Conservation (phyloP, 2,888 invertebrate genomes). For the Spilosoma lubricipeda region DNA sequence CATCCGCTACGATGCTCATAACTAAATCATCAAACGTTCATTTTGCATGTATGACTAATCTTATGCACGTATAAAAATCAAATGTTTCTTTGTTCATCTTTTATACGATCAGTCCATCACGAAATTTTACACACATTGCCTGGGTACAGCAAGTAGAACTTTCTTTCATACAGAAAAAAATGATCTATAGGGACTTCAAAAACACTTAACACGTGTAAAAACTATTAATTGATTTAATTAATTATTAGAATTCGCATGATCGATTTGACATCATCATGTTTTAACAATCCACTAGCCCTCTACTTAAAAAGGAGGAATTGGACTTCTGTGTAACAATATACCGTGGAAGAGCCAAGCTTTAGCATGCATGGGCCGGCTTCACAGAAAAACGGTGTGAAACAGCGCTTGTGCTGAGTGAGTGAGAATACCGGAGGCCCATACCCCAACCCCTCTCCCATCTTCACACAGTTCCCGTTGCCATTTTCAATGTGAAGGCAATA, state of each 20-base stretch:
- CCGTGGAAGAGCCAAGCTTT: no score
- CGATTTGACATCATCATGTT: background rate
- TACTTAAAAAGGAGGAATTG: no score
- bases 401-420: no score
- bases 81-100: background rate
- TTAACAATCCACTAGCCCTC: no score
- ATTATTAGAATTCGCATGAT: background rate
- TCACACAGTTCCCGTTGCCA: background rate
- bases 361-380: no score
- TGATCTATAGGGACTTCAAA: background rate
- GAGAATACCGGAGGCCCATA: no score
- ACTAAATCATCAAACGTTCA: background rate
- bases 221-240: background rate
- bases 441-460: no score
- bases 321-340: no score
- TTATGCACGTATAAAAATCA: background rate
- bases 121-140: background rate
- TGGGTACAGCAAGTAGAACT: background rate
- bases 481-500: background rate
- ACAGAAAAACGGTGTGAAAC: no score
- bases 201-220: background rate
- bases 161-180: background rate
- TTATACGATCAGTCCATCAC: background rate
- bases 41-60: background rate
- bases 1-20: constrained; percentile 1